Base-by-base conservation (phyloP, 2,113 vertebrate genomes). In the Polypterus senegalus region DNA sequence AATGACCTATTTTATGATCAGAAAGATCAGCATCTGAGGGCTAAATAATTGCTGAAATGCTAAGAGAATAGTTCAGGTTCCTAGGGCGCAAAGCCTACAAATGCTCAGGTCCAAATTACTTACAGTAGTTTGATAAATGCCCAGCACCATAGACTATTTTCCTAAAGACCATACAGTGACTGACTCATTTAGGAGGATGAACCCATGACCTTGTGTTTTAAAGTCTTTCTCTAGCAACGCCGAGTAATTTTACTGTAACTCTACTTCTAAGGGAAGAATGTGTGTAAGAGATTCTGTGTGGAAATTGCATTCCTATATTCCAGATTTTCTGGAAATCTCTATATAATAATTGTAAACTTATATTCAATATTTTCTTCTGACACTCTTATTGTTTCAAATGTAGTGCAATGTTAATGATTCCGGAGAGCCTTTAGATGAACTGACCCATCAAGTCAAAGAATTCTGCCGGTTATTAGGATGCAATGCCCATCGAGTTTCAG, bases 381-480 rank as follows among this genome's bases (percentile, higher is more conserved):
- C 10, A 8, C 3, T 9, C 49, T 27, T 59, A 44, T 44, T 59
- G 27, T 44, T 59, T 59, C 45, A 5, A 4, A 5, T 7, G 10
- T 62, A 89, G 87, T 86, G 83, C 55, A 74, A 68, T 0, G 3
- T 67, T 3, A 74, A 87, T 7, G 75, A 84, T 43, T 76, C 78
- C 44, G 80, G 79, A 0, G 80, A 78, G 0, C 82, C 86, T 10
- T 79, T 73, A 0, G 83, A 88, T 46, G 66, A 79, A n/a, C 73
- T 89, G 72, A 80, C 54, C 58, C 68, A 74, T 0, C 69, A 81
- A 61, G 75, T 51, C 1, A 43, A 83, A 61, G 67, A 60, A 0
- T 82, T 81, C 69, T 87, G 86, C 65, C 60, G 1, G 53, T 58
- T 65, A 43, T 48, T 62, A 1, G 54, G 75, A 5, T 58, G 83